Conservation (phyloP, 2,113 vertebrate genomes). For the Pangasianodon hypophthalmus region DNA sequence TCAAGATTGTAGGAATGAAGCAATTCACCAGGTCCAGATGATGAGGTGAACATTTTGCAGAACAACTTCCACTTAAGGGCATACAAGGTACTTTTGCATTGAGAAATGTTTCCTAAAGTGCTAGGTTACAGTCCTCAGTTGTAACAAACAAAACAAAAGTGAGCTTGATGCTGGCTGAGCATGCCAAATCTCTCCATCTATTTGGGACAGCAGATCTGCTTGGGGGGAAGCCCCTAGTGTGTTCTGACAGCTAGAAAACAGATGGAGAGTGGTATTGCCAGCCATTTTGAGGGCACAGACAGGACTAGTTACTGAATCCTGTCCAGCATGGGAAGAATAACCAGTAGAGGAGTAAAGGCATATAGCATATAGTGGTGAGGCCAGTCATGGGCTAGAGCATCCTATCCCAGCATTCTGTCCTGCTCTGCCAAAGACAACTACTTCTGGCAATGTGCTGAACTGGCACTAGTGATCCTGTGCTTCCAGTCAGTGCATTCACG, state of each 20-base stretch:
- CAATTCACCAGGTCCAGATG: neutral
- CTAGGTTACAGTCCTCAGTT: neutral
- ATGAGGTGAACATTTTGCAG: neutral
- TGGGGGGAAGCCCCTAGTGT: neutral
- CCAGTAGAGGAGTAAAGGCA: neutral
- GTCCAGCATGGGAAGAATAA: neutral
- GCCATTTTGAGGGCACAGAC: neutral
- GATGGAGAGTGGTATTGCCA: neutral
- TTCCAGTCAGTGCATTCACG: neutral
- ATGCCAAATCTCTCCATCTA: neutral
- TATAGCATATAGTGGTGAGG: neutral
- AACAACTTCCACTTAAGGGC: neutral
- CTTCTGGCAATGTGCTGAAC: neutral
- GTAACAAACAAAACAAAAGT: neutral
- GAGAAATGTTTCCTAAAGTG: neutral
- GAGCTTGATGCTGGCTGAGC: neutral
- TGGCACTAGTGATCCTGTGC: neutral
- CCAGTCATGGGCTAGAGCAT: neutral
- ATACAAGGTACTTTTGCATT: neutral
- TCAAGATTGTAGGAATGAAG: neutral
- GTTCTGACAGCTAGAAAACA: neutral
- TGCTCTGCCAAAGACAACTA: neutral
- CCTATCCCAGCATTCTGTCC: neutral
- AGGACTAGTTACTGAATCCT: neutral
- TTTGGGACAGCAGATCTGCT: neutral